Conservation (phyloP, 53 echinoderm and acorn worm species). For the Stichopus horrens region DNA sequence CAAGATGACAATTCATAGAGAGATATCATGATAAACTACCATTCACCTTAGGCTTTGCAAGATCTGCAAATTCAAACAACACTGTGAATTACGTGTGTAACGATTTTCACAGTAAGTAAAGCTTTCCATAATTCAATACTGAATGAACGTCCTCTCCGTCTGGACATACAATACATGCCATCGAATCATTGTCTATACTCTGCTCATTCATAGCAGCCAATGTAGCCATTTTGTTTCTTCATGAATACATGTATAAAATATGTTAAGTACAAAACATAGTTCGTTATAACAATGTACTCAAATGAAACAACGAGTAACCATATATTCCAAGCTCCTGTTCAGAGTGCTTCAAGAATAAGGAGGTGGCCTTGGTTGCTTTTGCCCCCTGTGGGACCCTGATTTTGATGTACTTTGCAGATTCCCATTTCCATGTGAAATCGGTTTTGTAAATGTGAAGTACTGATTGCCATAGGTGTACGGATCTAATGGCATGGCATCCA, state of each 20-base stretch:
- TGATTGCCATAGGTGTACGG: slow-evolving; percentile 33
- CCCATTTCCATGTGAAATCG: neutral
- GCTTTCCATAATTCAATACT: too few relatives aligned
- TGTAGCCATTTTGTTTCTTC: neutral
- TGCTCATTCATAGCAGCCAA: neutral
- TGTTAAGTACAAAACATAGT: slow-evolving; percentile 5
- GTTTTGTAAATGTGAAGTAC: slow-evolving; percentile 13
- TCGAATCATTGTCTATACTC: too few relatives aligned
- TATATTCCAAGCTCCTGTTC: too few relatives aligned
- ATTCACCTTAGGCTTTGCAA: too few relatives aligned
- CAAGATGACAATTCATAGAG: too few relatives aligned
- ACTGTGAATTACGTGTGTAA: too few relatives aligned
- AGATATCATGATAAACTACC: too few relatives aligned
- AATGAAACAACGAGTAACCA: neutral
- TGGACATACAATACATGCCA: too few relatives aligned
- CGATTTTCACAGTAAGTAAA: too few relatives aligned
- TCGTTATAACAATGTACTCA: neutral
- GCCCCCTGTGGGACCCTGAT: slow-evolving; percentile 22
- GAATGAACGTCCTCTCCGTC: too few relatives aligned
- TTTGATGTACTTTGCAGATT: slow-evolving; percentile 2
- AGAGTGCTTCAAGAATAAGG: slow-evolving; percentile 13
- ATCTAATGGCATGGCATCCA: slow-evolving; percentile 36
- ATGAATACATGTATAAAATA: slow-evolving; percentile 6
- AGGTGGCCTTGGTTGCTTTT: slow-evolving; percentile 11
- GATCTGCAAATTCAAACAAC: too few relatives aligned